Percentiles rank a stretch among this genome's conserved stretches.
phyloP scores from a whole-genome alignment of 1,140 invertebrate genomes.

The Acyrthosiphon pisum region DNA sequence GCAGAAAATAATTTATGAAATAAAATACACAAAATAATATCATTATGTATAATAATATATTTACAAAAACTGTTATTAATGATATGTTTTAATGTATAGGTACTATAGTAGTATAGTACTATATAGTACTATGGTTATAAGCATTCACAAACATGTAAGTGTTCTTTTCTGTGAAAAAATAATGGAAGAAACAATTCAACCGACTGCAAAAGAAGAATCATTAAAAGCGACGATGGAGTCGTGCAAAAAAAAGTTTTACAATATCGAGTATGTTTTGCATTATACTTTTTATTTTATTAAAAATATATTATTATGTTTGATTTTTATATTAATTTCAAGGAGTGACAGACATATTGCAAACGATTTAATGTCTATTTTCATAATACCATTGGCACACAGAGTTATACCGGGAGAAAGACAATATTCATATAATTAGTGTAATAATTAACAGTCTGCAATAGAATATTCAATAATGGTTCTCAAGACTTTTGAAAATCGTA shows the following conservation, averaged over 20 bases:
- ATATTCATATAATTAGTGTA: not conserved
- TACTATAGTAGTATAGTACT: too few species aligned
- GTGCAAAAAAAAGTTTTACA: not conserved
- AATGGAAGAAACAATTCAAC: not conserved
- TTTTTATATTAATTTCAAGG: conserved; percentile 20
- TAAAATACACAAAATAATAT: not conserved
- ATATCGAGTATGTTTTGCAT: not conserved
- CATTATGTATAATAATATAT: not conserved
- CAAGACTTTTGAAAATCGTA: too few species aligned
- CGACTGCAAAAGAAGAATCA: not conserved
- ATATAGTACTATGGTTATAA: too few species aligned
- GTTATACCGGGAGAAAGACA: not conserved
- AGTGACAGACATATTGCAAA: not conserved
- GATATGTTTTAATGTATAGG: not conserved
- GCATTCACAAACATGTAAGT: not conserved
- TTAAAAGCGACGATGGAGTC: not conserved
- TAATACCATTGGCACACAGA: not conserved
- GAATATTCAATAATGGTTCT: too few species aligned
- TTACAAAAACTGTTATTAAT: not conserved
- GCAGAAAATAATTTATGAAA: not conserved
- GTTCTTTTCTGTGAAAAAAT: not conserved
- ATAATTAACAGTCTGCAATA: too few species aligned
- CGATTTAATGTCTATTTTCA: not conserved
- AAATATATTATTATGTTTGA: not conserved
- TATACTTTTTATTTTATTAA: not conserved